These are phyloP conservation scores for Adoxophyes honmai DNA, from an alignment of 1,140 invertebrate genomes.

Conservation along the genomic window DNA sequence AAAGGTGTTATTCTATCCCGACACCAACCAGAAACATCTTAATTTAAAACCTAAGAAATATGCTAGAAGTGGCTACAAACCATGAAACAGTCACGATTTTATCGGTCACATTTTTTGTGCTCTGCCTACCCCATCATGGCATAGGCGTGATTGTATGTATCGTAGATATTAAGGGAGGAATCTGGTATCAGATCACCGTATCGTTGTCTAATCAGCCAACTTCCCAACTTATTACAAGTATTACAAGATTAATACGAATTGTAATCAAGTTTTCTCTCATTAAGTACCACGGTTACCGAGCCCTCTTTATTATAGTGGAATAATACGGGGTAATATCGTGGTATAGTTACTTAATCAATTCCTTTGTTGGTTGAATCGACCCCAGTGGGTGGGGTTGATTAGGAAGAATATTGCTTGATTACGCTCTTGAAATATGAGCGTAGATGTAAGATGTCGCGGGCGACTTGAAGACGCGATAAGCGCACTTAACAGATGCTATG, in stretches of 20 bases:
- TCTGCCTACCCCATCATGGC: too few relatives aligned
- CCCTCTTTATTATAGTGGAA: constrained; percentile 73
- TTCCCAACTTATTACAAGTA: constrained; percentile 56
- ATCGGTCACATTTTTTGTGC: too few relatives aligned
- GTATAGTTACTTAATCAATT: constrained; percentile 76
- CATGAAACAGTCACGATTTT: too few relatives aligned
- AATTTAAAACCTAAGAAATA: too few relatives aligned
- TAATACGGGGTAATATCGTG: constrained; percentile 74
- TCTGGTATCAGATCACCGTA: constrained; percentile 18
- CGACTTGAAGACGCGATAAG: constrained; percentile 29
- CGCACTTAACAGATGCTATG: not conserved
- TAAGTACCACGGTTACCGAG: constrained; percentile 71
- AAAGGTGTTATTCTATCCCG: too few relatives aligned
- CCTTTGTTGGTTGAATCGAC: constrained; percentile 73
- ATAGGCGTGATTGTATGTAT: too few relatives aligned
- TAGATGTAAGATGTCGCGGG: constrained; percentile 34
- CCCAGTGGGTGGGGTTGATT: constrained; percentile 73
- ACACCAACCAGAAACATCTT: too few relatives aligned
- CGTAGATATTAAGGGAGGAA: not conserved
- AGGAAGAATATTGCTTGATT: constrained; percentile 77
- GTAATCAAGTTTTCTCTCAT: constrained; percentile 76
- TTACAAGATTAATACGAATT: constrained; percentile 73
- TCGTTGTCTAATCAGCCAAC: constrained; percentile 43
- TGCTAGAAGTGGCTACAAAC: too few relatives aligned
- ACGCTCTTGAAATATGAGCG: constrained; percentile 66